A percentile compares a stretch with the other conserved stretches of the same genome.
Evolutionary conservation across 2,888 invertebrate genomes (phyloP).

Genomic region (Conistra vaccinii): DNA sequence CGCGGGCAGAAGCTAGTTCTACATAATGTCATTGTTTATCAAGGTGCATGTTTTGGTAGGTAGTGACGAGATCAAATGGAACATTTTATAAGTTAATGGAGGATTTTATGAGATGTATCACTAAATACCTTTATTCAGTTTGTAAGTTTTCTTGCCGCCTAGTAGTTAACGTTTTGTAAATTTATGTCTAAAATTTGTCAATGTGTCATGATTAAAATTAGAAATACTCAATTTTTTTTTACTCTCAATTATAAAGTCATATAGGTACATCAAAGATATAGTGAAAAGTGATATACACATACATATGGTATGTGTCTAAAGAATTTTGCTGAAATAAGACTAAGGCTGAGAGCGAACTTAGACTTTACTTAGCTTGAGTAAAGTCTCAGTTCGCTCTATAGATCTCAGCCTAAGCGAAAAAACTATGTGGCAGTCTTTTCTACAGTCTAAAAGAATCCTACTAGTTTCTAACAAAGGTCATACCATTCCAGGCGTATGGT

Average conservation of each 20-base stretch:
- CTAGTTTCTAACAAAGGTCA: neutral
- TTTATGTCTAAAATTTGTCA: neutral
- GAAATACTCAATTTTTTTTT: neutral
- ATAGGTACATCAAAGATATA: neutral
- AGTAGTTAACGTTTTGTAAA: neutral
- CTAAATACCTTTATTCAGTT: neutral
- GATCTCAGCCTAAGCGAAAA: neutral
- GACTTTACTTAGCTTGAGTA: neutral
- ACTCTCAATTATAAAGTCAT: neutral
- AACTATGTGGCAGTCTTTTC: neutral
- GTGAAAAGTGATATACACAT: neutral
- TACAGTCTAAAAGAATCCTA: neutral
- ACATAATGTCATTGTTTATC: no score
- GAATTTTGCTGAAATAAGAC: neutral
- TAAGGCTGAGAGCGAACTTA: neutral
- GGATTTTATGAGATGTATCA: neutral
- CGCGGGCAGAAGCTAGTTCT: no score
- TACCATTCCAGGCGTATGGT: constrained; percentile 30
- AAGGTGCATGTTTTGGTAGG: neutral
- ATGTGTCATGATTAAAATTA: constrained; percentile 4
- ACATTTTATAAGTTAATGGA: no score
- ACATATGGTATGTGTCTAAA: neutral
- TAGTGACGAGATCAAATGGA: no score
- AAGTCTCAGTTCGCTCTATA: neutral
- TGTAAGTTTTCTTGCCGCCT: neutral